These are phyloP conservation scores for Heteromyza rotundicornis DNA, from an alignment of 2,888 invertebrate genomes.

Conservation along the genomic window DNA sequence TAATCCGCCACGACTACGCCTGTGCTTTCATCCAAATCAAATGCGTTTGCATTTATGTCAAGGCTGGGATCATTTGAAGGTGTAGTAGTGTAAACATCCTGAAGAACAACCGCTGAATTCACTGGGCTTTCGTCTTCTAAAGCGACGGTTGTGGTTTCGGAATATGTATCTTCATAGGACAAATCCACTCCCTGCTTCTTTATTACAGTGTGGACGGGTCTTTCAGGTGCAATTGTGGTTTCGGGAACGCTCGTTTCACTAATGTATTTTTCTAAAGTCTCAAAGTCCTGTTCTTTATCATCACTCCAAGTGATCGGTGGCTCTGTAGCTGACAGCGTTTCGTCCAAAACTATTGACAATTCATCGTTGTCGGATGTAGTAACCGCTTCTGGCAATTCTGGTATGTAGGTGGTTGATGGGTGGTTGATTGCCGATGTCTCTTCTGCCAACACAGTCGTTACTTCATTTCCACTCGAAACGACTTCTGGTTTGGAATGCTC, in stretches of 20 bases:
- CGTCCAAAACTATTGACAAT: constrained; percentile 27
- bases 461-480: constrained; percentile 4
- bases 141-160: constrained; percentile 13
- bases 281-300: not conserved
- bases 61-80: not conserved
- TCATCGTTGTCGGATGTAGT: constrained; percentile 1
- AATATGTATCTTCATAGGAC: not conserved
- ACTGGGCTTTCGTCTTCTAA: not conserved
- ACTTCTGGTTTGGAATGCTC: too few species aligned
- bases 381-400: too few species aligned
- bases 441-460: not conserved
- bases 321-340: constrained; percentile 19
- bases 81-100: constrained; percentile 22
- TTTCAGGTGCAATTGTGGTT: constrained; percentile 21
- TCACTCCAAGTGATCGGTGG: not conserved
- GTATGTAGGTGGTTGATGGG: constrained; percentile 8
- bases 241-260: not conserved
- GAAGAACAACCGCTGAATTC: constrained; percentile 11
- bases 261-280: constrained; percentile 8
- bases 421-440: constrained; percentile 20
- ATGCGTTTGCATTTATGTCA: not conserved
- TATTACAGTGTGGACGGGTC: constrained; percentile 29
- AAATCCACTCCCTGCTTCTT: constrained; percentile 33
- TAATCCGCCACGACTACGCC: not conserved
- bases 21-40: not conserved